phyloP scores from a whole-genome alignment of 2,797 vertebrate species.

The Erpetoichthys calabaricus region DNA sequence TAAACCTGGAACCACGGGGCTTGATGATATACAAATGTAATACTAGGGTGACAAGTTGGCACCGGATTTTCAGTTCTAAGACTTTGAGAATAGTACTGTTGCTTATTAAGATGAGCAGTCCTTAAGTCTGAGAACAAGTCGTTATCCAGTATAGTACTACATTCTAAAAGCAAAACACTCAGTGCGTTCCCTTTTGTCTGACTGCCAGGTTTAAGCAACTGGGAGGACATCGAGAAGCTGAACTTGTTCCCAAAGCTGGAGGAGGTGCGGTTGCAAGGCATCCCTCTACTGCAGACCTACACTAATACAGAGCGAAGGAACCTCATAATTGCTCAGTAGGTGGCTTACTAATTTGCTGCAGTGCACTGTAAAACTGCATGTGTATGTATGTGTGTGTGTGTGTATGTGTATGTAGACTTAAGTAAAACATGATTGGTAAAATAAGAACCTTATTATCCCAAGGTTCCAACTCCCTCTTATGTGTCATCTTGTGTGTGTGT shows the following conservation, averaged over 20 bases:
- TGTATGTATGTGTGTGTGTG: constrained; percentile 5
- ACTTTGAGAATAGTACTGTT: neutral
- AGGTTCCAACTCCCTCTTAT: no score
- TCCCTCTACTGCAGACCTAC: constrained; percentile 80
- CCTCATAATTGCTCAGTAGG: constrained; percentile 71
- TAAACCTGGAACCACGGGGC: no score
- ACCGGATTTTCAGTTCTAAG: neutral
- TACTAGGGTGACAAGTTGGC: no score
- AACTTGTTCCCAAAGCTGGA: constrained; percentile 84
- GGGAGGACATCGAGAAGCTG: constrained; percentile 86
- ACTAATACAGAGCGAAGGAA: constrained; percentile 73
- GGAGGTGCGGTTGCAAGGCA: constrained; percentile 78
- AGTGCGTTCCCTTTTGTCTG: constrained; percentile 15
- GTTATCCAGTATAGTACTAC: no score
- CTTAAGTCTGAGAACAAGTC: no score
- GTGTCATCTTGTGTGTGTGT: no score
- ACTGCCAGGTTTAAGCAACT: constrained; percentile 66
- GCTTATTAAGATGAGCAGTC: neutral
- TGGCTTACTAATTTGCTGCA: neutral
- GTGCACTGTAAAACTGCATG: neutral
- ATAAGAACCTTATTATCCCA: no score
- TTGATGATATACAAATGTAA: no score
- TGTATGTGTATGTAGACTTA: no score
- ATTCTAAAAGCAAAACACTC: neutral
- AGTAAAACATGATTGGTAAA: no score